Evolutionary conservation across 1,140 invertebrate genomes (phyloP), one percentile per base, ranked within the genome.

Genomic region (Tetragonula clypearis): DNA sequence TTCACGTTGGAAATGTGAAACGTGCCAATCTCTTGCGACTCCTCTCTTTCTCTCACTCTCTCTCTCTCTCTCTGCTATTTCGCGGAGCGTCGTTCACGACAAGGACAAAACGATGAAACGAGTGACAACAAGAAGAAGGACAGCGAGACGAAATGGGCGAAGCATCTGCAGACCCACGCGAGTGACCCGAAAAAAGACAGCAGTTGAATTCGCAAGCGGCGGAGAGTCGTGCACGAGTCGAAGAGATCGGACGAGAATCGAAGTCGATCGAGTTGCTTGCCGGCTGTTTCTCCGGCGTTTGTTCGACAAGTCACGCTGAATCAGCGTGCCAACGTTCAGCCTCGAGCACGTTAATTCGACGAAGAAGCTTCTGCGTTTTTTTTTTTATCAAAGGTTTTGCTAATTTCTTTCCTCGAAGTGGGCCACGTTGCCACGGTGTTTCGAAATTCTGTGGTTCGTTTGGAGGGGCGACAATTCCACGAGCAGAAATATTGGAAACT

Each of bases 141-240:
- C 41, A 17, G 4, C 19, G 5, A 26, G 35, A 55, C 12, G 66
- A 9, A 56, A 26, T 14, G 35, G 23, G 56, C 41, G 12, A 76
- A 56, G n/a, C 58, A 60, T 81, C 82, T 49, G 78, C 35, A 30
- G 30, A 84, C 41, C 41, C 41, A 49, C 23, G 78, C n/a, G 82
- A 82, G 62, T 85, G 86, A 88, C 82, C 86, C 66, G 71, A 78
- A 66, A 74, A 35, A 78, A 49, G 55, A 62, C 23, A 17, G 35
- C 9, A 35, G 74, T 74, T 79, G 78, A 88, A 88, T 88, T 79
- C 69, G 60, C 68, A 85, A 82, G 62, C 76, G 53, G 62, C 76
- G 53, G 26, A 56, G 23, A 56, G 23, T 30, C 41, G 41, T 72
- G 53, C n/a, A 23, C 41, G 21, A 30, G 35, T 30, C 8, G 41